phyloP scores from a whole-genome alignment of 2,888 invertebrate genomes.

The Periphyllus acericola region DNA sequence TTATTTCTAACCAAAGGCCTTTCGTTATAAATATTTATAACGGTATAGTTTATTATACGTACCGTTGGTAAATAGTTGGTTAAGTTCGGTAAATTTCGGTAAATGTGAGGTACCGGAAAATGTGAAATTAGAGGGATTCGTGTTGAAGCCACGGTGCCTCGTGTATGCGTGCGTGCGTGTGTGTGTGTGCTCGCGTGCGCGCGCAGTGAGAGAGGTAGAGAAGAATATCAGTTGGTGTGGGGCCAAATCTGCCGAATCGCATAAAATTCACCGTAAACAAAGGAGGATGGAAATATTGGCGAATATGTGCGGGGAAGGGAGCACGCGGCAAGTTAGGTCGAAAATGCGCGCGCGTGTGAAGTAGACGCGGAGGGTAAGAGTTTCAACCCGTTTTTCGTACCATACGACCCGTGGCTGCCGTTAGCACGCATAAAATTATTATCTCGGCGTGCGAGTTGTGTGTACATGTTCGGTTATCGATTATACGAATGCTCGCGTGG shows the following conservation, averaged over 20 bases:
- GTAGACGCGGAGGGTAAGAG: constrained; percentile 13
- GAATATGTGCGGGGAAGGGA: background rate
- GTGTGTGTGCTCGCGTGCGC: too few species aligned
- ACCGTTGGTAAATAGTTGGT: background rate
- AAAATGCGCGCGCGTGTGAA: background rate
- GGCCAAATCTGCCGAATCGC: constrained; percentile 32
- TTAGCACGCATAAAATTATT: constrained; percentile 44
- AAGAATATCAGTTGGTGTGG: constrained; percentile 2
- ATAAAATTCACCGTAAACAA: constrained; percentile 9
- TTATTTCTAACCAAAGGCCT: background rate
- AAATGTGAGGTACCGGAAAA: background rate
- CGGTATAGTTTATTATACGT: background rate
- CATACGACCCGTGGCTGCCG: background rate
- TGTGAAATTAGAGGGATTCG: background rate
- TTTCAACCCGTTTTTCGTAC: constrained; percentile 42
- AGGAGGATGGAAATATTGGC: background rate
- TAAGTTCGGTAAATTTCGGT: constrained; percentile 2
- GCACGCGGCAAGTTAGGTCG: background rate
- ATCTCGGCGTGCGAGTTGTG: background rate
- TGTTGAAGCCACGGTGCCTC: background rate
- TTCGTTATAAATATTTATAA: background rate
- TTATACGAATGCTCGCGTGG: background rate
- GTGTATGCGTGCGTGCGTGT: too few species aligned
- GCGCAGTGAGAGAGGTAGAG: background rate
- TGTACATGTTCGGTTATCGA: constrained; percentile 21